phyloP scores from a whole-genome alignment of 2,888 invertebrate species.

The Polyommatus icarus region DNA sequence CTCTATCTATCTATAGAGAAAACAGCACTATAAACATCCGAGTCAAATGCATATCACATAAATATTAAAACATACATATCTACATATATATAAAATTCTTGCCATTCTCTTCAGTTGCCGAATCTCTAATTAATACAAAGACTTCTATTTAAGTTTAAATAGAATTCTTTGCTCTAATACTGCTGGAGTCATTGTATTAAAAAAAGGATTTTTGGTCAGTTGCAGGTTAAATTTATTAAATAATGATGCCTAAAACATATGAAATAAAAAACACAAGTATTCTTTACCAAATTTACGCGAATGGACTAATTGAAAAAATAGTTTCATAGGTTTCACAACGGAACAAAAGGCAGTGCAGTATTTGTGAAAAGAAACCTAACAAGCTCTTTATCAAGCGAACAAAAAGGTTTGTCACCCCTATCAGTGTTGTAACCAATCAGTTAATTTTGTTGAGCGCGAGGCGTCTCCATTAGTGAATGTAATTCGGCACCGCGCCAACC shows the following conservation, averaged over 20 bases:
- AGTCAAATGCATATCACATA: too few species aligned
- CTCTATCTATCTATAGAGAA: too few species aligned
- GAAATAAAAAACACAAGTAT: background rate
- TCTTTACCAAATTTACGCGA: background rate
- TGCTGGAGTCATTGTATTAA: background rate
- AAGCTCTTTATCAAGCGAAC: background rate
- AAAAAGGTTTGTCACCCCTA: constrained; percentile 9
- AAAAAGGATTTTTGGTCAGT: background rate
- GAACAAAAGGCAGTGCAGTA: background rate
- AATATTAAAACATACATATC: too few species aligned
- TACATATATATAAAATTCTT: too few species aligned
- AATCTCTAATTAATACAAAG: too few species aligned
- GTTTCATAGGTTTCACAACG: background rate
- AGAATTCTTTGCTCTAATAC: background rate
- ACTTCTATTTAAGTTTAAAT: too few species aligned
- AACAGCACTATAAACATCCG: background rate
- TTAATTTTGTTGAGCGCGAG: constrained; percentile 26
- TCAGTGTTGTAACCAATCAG: constrained; percentile 24
- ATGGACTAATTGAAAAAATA: background rate
- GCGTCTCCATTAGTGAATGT: constrained; percentile 26
- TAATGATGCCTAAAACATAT: background rate
- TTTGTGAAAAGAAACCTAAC: background rate
- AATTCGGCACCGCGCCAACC: constrained; percentile 27
- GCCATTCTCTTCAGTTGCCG: too few species aligned
- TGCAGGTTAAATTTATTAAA: background rate